A percentile compares a stretch with the other conserved stretches of the same genome.
These are phyloP conservation scores for Gorsachius goisagi DNA, from an alignment of 2,113 vertebrate species.

Conservation along the genomic window DNA sequence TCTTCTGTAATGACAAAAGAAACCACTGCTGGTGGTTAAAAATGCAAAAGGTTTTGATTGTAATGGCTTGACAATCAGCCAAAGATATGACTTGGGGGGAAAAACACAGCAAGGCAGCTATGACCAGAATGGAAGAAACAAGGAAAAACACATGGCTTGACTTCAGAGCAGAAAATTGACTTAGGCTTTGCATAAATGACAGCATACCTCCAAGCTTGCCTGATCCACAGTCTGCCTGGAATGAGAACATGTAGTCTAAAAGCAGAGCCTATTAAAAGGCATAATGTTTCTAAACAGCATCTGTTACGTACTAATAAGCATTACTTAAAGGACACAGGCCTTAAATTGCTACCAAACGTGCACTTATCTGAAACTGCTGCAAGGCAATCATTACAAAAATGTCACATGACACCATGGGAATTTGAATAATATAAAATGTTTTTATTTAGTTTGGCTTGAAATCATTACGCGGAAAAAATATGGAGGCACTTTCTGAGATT, in stretches of 20 bases:
- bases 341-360: slow-evolving; percentile 54
- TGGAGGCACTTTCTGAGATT: not conserved
- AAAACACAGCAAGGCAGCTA: slow-evolving; percentile 35
- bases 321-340: slow-evolving; percentile 55
- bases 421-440: slow-evolving; percentile 35
- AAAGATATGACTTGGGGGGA: slow-evolving; percentile 23
- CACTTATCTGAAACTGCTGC: slow-evolving; percentile 25
- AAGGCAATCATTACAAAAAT: not conserved
- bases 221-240: slow-evolving; percentile 14
- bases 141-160: slow-evolving; percentile 18
- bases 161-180: slow-evolving; percentile 67
- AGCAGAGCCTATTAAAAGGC: slow-evolving; percentile 45
- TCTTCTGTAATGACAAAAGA: slow-evolving; percentile 44
- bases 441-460: slow-evolving; percentile 29
- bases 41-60: slow-evolving; percentile 34
- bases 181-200: slow-evolving; percentile 34
- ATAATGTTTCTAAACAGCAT: slow-evolving; percentile 51
- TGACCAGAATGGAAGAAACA: slow-evolving; percentile 18
- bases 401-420: slow-evolving; percentile 32
- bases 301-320: slow-evolving; percentile 44
- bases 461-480: not conserved
- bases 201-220: slow-evolving; percentile 39
- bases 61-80: slow-evolving; percentile 14
- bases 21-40: not conserved
- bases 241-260: slow-evolving; percentile 24